Conservation (phyloP, 1,140 invertebrate genomes). For the Pseudomyrmex pallidus region DNA sequence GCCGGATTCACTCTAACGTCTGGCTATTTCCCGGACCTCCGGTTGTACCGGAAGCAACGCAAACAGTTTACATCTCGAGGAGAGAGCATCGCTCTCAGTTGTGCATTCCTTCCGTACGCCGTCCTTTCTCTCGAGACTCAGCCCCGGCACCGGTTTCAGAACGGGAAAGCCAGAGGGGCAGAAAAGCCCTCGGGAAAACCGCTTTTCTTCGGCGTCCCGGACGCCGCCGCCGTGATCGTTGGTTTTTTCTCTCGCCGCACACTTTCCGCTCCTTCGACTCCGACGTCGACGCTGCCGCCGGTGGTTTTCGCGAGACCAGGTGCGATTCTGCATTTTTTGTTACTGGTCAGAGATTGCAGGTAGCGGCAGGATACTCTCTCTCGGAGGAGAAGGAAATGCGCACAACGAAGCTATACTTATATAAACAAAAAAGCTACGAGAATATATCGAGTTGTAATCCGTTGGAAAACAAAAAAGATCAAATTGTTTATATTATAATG, state of each 20-base stretch:
- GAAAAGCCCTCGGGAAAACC: constrained; percentile 31
- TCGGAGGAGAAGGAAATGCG: neutral
- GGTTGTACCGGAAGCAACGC: constrained; percentile 73
- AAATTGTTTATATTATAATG: neutral
- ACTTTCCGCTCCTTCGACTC: constrained; percentile 53
- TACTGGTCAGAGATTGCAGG: constrained; percentile 36
- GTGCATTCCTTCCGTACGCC: constrained; percentile 34
- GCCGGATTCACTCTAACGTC: constrained; percentile 63
- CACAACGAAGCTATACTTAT: neutral
- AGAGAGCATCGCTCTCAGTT: constrained; percentile 26
- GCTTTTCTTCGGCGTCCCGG: constrained; percentile 43
- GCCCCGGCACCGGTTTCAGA: neutral
- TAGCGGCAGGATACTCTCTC: constrained; percentile 20
- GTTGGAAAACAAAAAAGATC: neutral
- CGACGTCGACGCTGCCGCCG: neutral
- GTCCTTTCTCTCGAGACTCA: constrained; percentile 21
- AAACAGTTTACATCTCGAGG: constrained; percentile 77
- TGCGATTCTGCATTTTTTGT: constrained; percentile 47
- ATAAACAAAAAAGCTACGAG: neutral
- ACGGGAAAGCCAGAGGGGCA: neutral
- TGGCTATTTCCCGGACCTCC: constrained; percentile 71
- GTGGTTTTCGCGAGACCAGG: constrained; percentile 44
- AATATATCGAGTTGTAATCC: constrained; percentile 40
- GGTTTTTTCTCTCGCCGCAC: constrained; percentile 34
- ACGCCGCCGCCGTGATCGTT: constrained; percentile 38